Evolutionary conservation across 2,113 vertebrate genomes (phyloP).

Genomic region (Pristiophorus japonicus): DNA sequence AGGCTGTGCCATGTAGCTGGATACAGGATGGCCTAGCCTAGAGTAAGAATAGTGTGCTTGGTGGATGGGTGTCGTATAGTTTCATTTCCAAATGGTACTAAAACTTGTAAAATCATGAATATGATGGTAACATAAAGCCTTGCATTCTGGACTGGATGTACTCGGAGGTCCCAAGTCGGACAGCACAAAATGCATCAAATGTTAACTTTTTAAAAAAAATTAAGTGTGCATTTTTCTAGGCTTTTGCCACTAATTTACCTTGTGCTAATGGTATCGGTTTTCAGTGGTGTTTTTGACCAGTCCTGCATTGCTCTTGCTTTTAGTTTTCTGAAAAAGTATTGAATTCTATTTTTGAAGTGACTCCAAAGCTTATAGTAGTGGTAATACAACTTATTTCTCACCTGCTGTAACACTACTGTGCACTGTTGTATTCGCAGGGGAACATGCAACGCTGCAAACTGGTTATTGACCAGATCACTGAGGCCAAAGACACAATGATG

Average conservation of each 20-base stretch:
- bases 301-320: neutral
- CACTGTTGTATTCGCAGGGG: slow-evolving; percentile 62
- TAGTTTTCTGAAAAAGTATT: neutral
- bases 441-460: slow-evolving; percentile 98
- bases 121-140: neutral
- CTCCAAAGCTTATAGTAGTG: neutral
- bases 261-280: neutral
- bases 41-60: neutral
- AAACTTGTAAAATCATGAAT: neutral
- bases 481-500: slow-evolving; percentile 97
- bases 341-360: neutral
- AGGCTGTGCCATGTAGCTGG: neutral
- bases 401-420: neutral
- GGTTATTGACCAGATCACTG: slow-evolving; percentile 98
- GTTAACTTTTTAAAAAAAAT: neutral
- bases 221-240: neutral
- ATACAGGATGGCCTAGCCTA: no score
- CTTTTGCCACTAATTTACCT: neutral
- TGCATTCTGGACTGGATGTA: neutral
- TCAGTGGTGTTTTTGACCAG: neutral
- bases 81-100: neutral
- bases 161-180: neutral
- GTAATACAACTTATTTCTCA: neutral
- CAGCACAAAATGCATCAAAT: neutral
- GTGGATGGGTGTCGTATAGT: neutral